phyloP scores from a whole-genome alignment of 1,140 invertebrate genomes.

The Drosophila ercepeae region DNA sequence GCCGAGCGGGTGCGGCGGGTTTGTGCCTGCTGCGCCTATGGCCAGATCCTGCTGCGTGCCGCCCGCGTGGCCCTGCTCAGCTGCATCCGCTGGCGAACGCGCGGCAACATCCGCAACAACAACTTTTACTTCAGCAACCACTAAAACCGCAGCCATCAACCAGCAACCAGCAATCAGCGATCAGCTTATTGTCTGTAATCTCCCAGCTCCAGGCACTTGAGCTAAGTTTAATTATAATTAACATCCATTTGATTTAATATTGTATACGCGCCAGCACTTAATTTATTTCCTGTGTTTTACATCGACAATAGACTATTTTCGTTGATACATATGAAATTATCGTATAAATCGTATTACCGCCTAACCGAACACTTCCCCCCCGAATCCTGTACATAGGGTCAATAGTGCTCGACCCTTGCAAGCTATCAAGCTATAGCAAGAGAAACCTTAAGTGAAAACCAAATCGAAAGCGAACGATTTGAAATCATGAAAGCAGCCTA shows the following conservation, averaged over 20 bases:
- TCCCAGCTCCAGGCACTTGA: slow-evolving; percentile 20
- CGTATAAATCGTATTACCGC: slow-evolving; percentile 46
- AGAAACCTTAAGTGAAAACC: slow-evolving; percentile 6
- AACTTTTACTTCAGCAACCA: slow-evolving; percentile 76
- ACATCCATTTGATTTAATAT: slow-evolving; percentile 63
- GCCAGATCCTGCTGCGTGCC: slow-evolving; percentile 56
- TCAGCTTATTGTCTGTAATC: slow-evolving; percentile 6
- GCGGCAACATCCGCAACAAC: slow-evolving; percentile 72
- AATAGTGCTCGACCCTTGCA: slow-evolving; percentile 29
- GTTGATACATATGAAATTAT: slow-evolving; percentile 74
- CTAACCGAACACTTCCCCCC: slow-evolving; percentile 30
- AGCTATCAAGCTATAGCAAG: slow-evolving; percentile 3
- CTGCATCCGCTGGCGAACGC: slow-evolving; percentile 72
- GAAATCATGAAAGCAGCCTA: slow-evolving; percentile 12
- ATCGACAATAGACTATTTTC: slow-evolving; percentile 73
- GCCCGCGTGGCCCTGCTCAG: slow-evolving; percentile 70
- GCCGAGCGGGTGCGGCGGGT: slow-evolving; percentile 67
- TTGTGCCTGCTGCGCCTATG: slow-evolving; percentile 71
- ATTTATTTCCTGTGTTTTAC: slow-evolving; percentile 78
- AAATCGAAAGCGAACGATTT: neutral
- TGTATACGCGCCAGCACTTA: slow-evolving; percentile 56
- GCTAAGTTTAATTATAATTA: slow-evolving; percentile 54
- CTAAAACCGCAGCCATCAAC: slow-evolving; percentile 27
- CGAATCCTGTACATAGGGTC: slow-evolving; percentile 50
- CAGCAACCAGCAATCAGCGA: slow-evolving; percentile 4